Percentiles rank a stretch among this genome's conserved stretches.
Evolutionary conservation across 2,888 invertebrate species (phyloP).

Genomic region (Ceriagrion tenellum): DNA sequence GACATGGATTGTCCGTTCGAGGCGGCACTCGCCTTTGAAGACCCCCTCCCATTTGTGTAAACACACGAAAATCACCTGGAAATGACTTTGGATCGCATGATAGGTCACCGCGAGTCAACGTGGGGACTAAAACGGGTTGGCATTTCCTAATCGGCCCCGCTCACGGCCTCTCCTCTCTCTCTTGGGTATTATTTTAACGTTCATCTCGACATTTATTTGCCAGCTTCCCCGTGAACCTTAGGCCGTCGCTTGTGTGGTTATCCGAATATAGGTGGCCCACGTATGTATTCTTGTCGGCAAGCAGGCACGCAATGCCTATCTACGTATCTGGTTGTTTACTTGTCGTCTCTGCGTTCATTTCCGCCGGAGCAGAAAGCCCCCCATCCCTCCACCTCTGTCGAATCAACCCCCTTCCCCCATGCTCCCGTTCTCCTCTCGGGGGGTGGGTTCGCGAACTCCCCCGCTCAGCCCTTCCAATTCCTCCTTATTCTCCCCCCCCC

Average conservation of each 20-base stretch:
- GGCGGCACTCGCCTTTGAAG: too few relatives aligned
- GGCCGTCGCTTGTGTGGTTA: background rate
- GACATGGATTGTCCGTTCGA: too few relatives aligned
- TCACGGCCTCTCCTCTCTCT: background rate
- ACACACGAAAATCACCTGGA: background rate
- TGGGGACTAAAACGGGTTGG: background rate
- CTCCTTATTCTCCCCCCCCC: background rate
- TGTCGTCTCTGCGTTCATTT: conserved; percentile 21
- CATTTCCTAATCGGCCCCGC: background rate
- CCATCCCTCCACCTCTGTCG: conserved; percentile 15
- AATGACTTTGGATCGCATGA: background rate
- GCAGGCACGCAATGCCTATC: background rate
- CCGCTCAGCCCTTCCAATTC: background rate
- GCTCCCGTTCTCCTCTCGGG: too few relatives aligned
- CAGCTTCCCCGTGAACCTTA: background rate
- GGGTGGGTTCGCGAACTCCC: too few relatives aligned
- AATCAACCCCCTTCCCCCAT: too few relatives aligned
- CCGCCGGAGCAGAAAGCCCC: background rate
- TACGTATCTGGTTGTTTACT: conserved; percentile 8
- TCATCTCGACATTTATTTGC: background rate
- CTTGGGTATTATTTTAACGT: background rate
- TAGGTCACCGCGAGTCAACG: background rate
- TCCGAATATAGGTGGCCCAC: background rate
- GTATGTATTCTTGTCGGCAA: background rate
- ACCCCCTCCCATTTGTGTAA: background rate